Percentiles rank a stretch among this genome's conserved stretches.
These are phyloP conservation scores for Furnarius figulus DNA, from an alignment of 2,113 vertebrate genomes.

Conservation along the genomic window DNA sequence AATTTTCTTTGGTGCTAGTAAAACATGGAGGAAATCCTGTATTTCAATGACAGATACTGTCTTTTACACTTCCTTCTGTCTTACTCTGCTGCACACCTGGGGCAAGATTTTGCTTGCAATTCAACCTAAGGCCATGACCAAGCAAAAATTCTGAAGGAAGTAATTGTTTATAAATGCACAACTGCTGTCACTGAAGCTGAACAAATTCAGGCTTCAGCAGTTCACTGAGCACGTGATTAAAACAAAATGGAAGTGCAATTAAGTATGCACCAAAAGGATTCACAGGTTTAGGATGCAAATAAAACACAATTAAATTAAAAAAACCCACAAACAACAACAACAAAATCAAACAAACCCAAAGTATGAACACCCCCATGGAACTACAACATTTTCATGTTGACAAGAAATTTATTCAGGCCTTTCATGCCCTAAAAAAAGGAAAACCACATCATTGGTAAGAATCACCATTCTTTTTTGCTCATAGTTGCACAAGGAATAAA, in stretches of 20 bases:
- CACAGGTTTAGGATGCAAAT: not conserved
- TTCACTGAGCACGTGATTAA: not conserved
- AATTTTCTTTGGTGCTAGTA: not conserved
- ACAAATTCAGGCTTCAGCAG: not conserved
- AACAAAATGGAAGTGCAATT: not conserved
- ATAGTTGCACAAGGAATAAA: constrained; percentile 24
- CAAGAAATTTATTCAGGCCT: not conserved
- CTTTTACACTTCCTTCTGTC: not conserved
- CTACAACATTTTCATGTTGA: not conserved
- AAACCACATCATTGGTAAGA: not conserved
- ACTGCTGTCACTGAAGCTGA: not conserved
- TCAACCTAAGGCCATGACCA: not conserved
- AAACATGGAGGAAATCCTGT: not conserved
- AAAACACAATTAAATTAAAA: not conserved
- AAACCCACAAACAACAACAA: too few species aligned
- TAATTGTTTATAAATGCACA: not conserved
- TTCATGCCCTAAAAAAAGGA: not conserved
- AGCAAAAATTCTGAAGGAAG: not conserved
- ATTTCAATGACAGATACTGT: not conserved
- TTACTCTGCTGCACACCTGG: not conserved
- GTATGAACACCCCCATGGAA: not conserved
- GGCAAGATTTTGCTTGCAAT: not conserved
- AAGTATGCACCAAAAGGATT: not conserved
- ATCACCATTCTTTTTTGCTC: not conserved
- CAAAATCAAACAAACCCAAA: not conserved